Conservation (phyloP, 2,888 invertebrate genomes). For the Zele albiditarsus region DNA sequence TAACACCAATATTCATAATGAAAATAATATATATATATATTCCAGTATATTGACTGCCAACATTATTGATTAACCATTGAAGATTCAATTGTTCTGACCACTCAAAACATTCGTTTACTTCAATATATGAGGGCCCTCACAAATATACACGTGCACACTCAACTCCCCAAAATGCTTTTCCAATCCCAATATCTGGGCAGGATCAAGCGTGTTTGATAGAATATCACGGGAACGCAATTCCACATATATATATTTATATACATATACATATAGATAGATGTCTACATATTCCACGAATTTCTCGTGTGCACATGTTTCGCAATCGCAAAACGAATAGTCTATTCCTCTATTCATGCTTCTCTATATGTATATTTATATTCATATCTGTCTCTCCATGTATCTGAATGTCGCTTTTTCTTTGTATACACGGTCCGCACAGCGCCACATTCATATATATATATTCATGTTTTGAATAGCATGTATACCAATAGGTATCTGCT, state of each 20-base stretch:
- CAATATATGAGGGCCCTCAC: too few species aligned
- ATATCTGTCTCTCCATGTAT: not conserved
- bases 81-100: too few species aligned
- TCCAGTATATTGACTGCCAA: too few species aligned
- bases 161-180: not conserved
- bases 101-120: too few species aligned
- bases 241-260: not conserved
- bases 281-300: not conserved
- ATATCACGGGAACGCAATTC: not conserved
- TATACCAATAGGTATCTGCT: slow-evolving; percentile 22
- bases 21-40: too few species aligned
- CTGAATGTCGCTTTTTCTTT: not conserved
- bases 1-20: too few species aligned
- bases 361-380: not conserved
- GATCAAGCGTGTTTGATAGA: not conserved
- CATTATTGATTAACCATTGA: too few species aligned
- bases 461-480: not conserved
- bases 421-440: not conserved
- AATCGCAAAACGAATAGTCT: slow-evolving; percentile 3
- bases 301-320: not conserved
- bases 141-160: not conserved
- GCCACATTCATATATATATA: not conserved
- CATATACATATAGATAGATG: not conserved
- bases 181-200: not conserved
- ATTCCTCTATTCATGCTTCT: not conserved